Base-by-base conservation (phyloP, 2,797 vertebrate genomes). In the Allobates femoralis region DNA sequence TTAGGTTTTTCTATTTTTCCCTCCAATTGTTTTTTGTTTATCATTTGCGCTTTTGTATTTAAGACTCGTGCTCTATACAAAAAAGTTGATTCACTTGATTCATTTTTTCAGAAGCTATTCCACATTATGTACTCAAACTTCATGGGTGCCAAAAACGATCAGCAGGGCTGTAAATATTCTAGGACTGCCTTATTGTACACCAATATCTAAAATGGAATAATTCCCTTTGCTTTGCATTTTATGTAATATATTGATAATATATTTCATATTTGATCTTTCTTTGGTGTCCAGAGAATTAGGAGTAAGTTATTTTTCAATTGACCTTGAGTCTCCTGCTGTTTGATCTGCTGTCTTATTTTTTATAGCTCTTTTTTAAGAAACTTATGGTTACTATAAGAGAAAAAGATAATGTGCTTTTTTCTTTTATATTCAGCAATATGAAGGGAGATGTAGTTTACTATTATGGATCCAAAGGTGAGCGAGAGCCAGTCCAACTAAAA, bases 391-490 rank as follows among this genome's bases (percentile, higher is more conserved):
- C 75, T 79, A 26, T 30, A 34, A 56, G 3, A 37, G 23, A 37
- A 79, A 62, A 2, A 8, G 5, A 60, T 60, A 41, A 11, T 60
- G 2, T 83, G 10, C 12, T 30, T 83, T 30, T 51, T 75, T 14
- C 30, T 46, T 85, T 88, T 87, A 88, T 93, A 89, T 93, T 89
- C 92, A 96, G 95, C 91, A 97, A 96, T 91, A 91, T 94, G 91
- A 97, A 96, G 93, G 97, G 96, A 94, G 97, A 98, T 90, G 93
- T 93, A 64, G 89, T 99, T 94, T 98, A 96, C 96, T 99, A 99
- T 96, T 99, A 99, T 94, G 98, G 98, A 95, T 99, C 98, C 95
- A 97, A 94, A 93, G 97, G 97, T 92, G 94, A 94, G 76, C 90
- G 94, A 28, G 96, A 98, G 90, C 98, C 98, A 84, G 89, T 97